These are phyloP conservation scores for Chrosomus eos DNA, from an alignment of 2,797 vertebrate species.

Conservation along the genomic window DNA sequence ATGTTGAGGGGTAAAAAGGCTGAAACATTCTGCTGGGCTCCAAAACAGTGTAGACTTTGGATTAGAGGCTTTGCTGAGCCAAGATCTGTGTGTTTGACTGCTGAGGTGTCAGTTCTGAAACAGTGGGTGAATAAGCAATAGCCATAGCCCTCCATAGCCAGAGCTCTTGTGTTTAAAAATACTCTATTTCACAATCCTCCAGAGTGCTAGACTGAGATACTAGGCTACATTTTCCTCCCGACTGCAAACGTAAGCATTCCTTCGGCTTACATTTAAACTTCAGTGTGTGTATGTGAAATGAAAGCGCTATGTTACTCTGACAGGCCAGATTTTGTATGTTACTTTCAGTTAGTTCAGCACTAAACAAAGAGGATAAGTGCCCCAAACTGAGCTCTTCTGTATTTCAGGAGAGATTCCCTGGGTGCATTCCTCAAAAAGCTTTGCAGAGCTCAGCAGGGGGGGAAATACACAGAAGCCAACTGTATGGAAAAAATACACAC, in stretches of 20 bases:
- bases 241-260: conserved; percentile 53
- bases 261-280: conserved; percentile 36
- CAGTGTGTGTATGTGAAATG: conserved; percentile 27
- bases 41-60: background rate
- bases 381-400: conserved; percentile 24
- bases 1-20: background rate
- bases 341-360: conserved; percentile 53
- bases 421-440: conserved; percentile 38
- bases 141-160: conserved; percentile 1
- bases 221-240: conserved; percentile 37
- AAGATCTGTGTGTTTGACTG: background rate
- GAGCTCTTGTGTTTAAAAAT: conserved; percentile 44
- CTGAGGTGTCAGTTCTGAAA: conserved; percentile 17
- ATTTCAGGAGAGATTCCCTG: conserved; percentile 16
- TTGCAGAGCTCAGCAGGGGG: conserved; percentile 1
- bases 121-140: conserved; percentile 6
- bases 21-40: background rate
- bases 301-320: conserved; percentile 34
- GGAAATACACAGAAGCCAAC: conserved; percentile 31
- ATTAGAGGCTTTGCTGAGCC: background rate
- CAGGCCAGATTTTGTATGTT: conserved; percentile 57
- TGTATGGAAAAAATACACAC: conserved; percentile 13
- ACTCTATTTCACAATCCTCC: conserved; percentile 42
- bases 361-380: conserved; percentile 40
- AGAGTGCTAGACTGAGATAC: conserved; percentile 29